Evolutionary conservation across 2,888 invertebrate genomes (phyloP), one percentile per base, ranked within the genome.

Genomic region (Himalopsyche anomala): DNA sequence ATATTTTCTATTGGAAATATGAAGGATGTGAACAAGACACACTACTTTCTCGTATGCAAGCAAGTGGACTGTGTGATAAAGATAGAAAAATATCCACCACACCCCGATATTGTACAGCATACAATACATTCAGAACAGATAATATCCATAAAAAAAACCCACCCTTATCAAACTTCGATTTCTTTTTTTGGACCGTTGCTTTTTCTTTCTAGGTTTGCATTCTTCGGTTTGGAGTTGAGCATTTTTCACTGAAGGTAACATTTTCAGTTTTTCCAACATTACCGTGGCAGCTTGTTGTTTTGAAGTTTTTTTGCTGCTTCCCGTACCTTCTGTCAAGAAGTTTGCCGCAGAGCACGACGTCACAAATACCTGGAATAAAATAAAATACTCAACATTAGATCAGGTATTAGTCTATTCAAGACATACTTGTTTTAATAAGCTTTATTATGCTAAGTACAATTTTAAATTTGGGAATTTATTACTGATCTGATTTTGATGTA

Each of bases 281-380:
- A 96, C 95, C 91, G 98, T 98, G 1, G 99, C 99, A 0, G 99
- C 98, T 85, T 96, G 95, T 85, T 97, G 97, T 91, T 98, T 98
- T 0, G 98, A 98, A 84, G 97, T 95, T 91, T 98, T 98, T 92
- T 98, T 98, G 54, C 98, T 97, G 90, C 98, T 97, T 82, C 99
- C 99, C 91, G 98, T 97, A 84, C 99, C 99, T 89, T 98, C 96
- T 0, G 98, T 97, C 89, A 95, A 93, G 90, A 96, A 94, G 86
- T 95, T 95, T 80, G 96, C 96, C 85, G 96, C 96, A 38, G 93
- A 93, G 91, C 96, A 96, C 88, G 94, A 93, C 1, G 96, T 97
- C 85, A 96, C 93, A 91, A 96, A 97, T 79, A 93, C 92, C 93
- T 93, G 89, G 36, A 80, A 86, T 56, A 9, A 80, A 36, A n/a